Conservation (phyloP, 2,113 vertebrate species). For the Hoplias malabaricus region DNA sequence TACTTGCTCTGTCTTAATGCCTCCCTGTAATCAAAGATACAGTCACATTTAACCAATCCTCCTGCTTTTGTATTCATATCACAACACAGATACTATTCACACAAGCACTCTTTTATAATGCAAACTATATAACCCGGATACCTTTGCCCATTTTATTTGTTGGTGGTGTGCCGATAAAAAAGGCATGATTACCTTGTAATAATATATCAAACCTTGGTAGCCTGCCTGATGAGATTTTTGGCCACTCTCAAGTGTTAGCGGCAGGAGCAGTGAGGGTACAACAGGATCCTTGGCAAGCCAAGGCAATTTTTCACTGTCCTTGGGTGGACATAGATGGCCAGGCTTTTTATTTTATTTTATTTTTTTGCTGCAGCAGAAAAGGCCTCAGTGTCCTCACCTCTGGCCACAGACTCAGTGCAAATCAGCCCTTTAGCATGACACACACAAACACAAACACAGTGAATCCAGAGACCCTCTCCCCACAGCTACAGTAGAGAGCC, state of each 20-base stretch:
- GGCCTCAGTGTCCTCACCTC: constrained; percentile 55
- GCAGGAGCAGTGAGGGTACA: background rate
- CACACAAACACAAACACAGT: constrained; percentile 14
- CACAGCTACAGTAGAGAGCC: constrained; percentile 65
- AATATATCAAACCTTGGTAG: constrained; percentile 9
- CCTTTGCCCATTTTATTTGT: constrained; percentile 42
- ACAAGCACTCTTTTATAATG: background rate
- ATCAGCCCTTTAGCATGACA: constrained; percentile 46
- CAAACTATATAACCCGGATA: constrained; percentile 29
- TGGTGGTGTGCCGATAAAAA: constrained; percentile 48
- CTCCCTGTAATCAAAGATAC: background rate
- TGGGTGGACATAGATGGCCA: constrained; percentile 46
- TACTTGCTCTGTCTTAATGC: background rate
- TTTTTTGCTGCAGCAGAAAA: constrained; percentile 34
- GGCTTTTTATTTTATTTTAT: background rate
- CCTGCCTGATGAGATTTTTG: constrained; percentile 13
- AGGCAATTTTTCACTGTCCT: constrained; percentile 17
- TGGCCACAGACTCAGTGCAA: constrained; percentile 49
- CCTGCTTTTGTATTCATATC: constrained; percentile 9
- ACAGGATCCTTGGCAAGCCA: background rate
- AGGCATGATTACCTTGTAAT: constrained; percentile 2
- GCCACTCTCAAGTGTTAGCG: background rate
- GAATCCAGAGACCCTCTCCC: constrained; percentile 52
- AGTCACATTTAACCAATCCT: background rate
- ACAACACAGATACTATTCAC: background rate